Percentiles rank a stretch among this genome's conserved stretches.
These are phyloP conservation scores for Alectura lathami DNA, from an alignment of 2,113 vertebrate species.

Conservation along the genomic window DNA sequence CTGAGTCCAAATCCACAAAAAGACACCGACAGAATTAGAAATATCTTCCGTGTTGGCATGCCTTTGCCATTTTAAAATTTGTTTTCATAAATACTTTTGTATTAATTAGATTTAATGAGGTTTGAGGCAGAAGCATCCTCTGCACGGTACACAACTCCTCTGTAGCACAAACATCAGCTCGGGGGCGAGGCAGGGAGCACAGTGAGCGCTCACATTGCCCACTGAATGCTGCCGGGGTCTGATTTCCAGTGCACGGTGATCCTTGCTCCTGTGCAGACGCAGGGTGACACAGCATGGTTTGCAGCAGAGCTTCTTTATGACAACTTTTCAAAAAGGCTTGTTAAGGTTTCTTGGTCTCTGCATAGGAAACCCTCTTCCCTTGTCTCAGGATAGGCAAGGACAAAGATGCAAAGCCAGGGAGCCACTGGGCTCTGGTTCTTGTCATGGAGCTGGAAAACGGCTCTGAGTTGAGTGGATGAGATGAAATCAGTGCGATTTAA, in stretches of 20 bases:
- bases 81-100: slow-evolving; percentile 71
- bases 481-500: neutral
- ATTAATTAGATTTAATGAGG: slow-evolving; percentile 79
- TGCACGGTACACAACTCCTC: slow-evolving; percentile 2
- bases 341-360: neutral
- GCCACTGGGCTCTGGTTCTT: too few species aligned
- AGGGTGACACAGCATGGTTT: rapidly evolving
- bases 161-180: neutral
- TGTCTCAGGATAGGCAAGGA: too few species aligned
- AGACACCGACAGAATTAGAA: slow-evolving; percentile 72
- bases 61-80: slow-evolving; percentile 58
- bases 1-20: slow-evolving; percentile 77
- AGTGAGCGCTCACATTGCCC: neutral
- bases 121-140: slow-evolving; percentile 59
- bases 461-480: neutral
- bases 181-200: neutral
- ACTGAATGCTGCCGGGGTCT: neutral
- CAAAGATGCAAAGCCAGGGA: too few species aligned
- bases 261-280: neutral
- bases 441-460: too few species aligned
- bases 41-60: slow-evolving; percentile 67
- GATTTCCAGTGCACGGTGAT: neutral
- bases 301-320: neutral
- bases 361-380: neutral
- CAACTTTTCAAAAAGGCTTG: neutral